Base-by-base conservation (phyloP, 1,140 invertebrate species). In the Marisa cornuarietis region DNA sequence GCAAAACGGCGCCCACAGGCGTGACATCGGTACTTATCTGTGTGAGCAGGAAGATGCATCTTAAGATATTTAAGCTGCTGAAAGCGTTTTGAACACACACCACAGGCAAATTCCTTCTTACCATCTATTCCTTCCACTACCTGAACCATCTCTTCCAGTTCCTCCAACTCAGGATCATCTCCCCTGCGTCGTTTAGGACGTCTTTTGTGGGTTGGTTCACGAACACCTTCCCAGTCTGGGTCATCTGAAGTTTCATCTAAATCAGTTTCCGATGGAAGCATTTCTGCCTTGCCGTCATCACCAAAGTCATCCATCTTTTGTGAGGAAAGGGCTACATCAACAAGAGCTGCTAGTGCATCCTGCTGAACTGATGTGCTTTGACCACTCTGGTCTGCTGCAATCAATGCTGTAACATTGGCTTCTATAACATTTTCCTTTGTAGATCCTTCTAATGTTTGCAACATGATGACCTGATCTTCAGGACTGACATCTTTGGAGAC, bases 1-100 rank as follows among this genome's bases (percentile, higher is more conserved):
- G 87, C 81, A 79, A 87, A 90, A 54, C 82, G 81, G 54, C 85
- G 85, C 11, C 83, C 84, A 83, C 89, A 90, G 20, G 81, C 79
- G 7, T 81, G 54, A 77, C 89, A 90, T 24, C 82, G 79, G 72
- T 85, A 88, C 76, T 84, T 81, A 42, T 83, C 81, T 13, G 86
- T 86, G 74, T 89, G 88, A 11, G 78, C 83, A 9, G 85, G 85
- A 7, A 83, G 76, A 72, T 89, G 88, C n/a, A 88, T 83, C 68
- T 81, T 80, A 3, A 88, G 75, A 75, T 87, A 87, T 51, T 85
- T 83, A 31, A 83, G 80, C 62, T 83, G 83, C 18, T 66, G 75
- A 74, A 86, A 88, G 62, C 86, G 84, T 31, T 87, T 88, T 16
- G 80, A 81, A 75, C 87, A 88, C 13, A 84, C 69, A 14, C 80